Evolutionary conservation across 2,888 invertebrate species (phyloP).

Genomic region (Cantharis nigra): DNA sequence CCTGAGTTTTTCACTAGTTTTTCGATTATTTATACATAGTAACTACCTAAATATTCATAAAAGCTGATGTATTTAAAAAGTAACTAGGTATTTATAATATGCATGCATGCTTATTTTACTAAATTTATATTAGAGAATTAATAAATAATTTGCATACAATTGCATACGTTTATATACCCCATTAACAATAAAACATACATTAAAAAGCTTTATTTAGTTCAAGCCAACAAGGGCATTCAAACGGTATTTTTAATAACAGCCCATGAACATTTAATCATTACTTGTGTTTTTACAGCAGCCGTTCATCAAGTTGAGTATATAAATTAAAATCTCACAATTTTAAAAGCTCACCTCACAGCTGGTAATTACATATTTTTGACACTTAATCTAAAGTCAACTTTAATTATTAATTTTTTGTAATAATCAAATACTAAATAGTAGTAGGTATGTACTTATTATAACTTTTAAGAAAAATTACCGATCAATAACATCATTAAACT

Average conservation of each 20-base stretch:
- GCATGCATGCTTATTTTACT: not conserved
- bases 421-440: not conserved
- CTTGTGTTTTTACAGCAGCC: conserved; percentile 16
- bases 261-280: conserved; percentile 17
- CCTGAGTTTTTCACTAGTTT: not conserved
- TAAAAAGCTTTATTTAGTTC: conserved; percentile 1
- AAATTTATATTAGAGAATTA: not conserved
- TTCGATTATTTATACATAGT: not conserved
- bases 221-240: conserved; percentile 8
- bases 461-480: no score
- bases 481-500: no score
- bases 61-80: no score
- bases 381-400: not conserved
- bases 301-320: conserved; percentile 9
- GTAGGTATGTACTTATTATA: no score
- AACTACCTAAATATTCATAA: not conserved
- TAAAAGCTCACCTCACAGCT: conserved; percentile 1
- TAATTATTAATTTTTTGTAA: not conserved
- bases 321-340: conserved; percentile 12
- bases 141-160: not conserved
- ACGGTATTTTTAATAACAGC: conserved; percentile 18
- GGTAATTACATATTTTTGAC: not conserved
- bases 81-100: not conserved
- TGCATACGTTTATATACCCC: not conserved
- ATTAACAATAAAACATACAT: not conserved